Evolutionary conservation across 2,797 vertebrate genomes (phyloP).

Genomic region (Sebastes kiyomatsui): DNA sequence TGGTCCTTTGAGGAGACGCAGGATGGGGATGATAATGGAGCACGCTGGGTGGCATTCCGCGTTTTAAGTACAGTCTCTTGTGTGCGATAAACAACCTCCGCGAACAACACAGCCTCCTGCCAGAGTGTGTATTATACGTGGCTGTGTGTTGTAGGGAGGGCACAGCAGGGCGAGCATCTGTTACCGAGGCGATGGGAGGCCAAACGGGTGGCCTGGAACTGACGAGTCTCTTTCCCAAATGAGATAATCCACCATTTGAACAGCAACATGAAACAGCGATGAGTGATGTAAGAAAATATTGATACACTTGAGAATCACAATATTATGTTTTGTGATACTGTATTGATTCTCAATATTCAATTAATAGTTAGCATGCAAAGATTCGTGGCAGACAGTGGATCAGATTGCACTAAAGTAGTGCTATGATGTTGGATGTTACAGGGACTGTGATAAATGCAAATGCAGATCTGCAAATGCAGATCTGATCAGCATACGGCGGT

Average conservation of each 20-base stretch:
- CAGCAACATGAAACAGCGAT: not conserved
- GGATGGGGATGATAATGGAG: slow-evolving; percentile 65
- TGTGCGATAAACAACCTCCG: slow-evolving; percentile 63
- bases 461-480: not conserved
- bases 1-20: slow-evolving; percentile 69
- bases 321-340: not conserved
- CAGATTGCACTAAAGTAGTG: not conserved
- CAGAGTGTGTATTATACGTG: slow-evolving; percentile 34
- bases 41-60: slow-evolving; percentile 60
- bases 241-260: slow-evolving; percentile 24
- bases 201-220: slow-evolving; percentile 3
- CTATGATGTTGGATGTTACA: not conserved
- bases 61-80: slow-evolving; percentile 57
- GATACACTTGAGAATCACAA: not conserved
- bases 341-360: not conserved
- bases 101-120: slow-evolving; percentile 50
- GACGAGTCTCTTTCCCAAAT: slow-evolving; percentile 18
- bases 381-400: not conserved
- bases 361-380: not conserved
- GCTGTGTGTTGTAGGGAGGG: slow-evolving; percentile 41
- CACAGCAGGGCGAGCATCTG: slow-evolving; percentile 70
- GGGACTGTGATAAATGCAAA: not conserved
- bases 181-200: slow-evolving; percentile 36
- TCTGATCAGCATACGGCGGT: too few species aligned
- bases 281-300: not conserved